These are phyloP conservation scores for Choreutis nemorana DNA, from an alignment of 2,888 invertebrate genomes.

Conservation along the genomic window DNA sequence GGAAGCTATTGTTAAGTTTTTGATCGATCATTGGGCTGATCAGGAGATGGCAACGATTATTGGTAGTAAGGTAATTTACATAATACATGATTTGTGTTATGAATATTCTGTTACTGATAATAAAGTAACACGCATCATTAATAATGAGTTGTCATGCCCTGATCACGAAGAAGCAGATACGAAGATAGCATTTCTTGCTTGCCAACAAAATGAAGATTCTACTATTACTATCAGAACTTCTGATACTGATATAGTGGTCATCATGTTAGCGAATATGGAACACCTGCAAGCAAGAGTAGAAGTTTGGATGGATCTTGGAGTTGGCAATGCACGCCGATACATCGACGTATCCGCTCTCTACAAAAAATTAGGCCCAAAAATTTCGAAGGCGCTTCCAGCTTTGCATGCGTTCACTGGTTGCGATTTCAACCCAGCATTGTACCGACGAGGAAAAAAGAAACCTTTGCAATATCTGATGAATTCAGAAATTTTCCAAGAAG, in stretches of 20 bases:
- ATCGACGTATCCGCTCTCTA: conserved; percentile 10
- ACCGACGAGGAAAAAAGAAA: conserved; percentile 7
- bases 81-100: conserved; percentile 10
- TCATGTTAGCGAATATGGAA: conserved; percentile 5
- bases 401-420: conserved; percentile 11
- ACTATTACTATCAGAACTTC: conserved; percentile 6
- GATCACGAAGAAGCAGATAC: conserved; percentile 7
- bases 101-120: conserved; percentile 7
- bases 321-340: conserved; percentile 9
- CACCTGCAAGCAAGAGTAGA: conserved; percentile 2
- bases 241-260: conserved; percentile 9
- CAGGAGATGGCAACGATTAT: conserved; percentile 8
- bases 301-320: conserved; percentile 9
- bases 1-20: conserved; percentile 11
- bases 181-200: conserved; percentile 6
- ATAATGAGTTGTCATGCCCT: conserved; percentile 3
- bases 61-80: conserved; percentile 10
- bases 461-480: conserved; percentile 8
- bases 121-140: conserved; percentile 2
- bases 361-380: conserved; percentile 6
- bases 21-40: conserved; percentile 11
- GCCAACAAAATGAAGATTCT: conserved; percentile 2
- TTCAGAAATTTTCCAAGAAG: conserved; percentile 9
- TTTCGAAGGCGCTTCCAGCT: conserved; percentile 10
- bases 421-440: conserved; percentile 12